These are phyloP conservation scores for Aphis gossypii DNA, from an alignment of 1,140 invertebrate species.

Conservation along the genomic window DNA sequence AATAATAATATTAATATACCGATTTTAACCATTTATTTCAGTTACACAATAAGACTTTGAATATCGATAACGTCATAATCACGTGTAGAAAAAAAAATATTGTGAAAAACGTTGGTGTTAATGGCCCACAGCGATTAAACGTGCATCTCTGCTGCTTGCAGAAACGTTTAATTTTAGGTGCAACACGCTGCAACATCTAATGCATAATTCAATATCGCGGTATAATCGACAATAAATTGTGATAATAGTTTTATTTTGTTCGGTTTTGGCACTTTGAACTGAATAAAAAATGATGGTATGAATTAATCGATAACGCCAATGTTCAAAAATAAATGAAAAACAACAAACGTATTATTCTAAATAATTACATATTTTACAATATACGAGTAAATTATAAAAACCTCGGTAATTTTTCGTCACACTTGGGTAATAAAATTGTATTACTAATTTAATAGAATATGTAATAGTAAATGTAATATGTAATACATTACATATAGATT, in stretches of 20 bases:
- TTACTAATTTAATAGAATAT: not conserved
- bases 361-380: not conserved
- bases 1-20: not conserved
- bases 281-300: not conserved
- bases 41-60: not conserved
- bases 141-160: not conserved
- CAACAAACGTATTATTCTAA: not conserved
- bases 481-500: not conserved
- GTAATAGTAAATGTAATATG: not conserved
- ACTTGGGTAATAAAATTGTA: not conserved
- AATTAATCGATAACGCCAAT: not conserved
- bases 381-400: no score
- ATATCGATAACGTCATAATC: not conserved
- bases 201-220: not conserved
- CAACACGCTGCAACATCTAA: not conserved
- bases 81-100: not conserved
- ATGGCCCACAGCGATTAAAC: not conserved
- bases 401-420: not conserved
- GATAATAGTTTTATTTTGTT: conserved; percentile 4
- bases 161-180: not conserved
- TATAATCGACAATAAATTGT: not conserved
- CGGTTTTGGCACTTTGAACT: conserved; percentile 8
- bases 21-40: not conserved
- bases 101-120: not conserved
- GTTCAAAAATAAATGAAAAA: not conserved